Evolutionary conservation across 1,140 invertebrate genomes (phyloP), one percentile per base, ranked within the genome.

Genomic region (Portunus trituberculatus): DNA sequence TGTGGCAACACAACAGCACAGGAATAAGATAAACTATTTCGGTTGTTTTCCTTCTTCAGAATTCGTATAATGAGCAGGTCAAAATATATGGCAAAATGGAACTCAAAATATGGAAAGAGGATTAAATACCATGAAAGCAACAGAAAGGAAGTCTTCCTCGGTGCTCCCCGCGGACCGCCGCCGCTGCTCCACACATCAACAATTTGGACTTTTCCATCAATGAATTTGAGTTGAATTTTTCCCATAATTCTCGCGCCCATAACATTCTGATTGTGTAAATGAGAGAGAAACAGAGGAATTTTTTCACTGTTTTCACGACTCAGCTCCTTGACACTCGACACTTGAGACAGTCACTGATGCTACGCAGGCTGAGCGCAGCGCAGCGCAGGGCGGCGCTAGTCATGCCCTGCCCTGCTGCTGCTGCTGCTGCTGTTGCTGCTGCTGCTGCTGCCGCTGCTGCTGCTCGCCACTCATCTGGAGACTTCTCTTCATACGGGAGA

Each of bases 1-100:
- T 88, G 94, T 95, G 94, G 94, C 94, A 95, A 95, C 94, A 95
- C 91, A 95, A 95, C 82, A 95, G 91, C 94, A 92, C 84, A 95
- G 94, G 83, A 95, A 92, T 84, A 95, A 95, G 91, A 95, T 29
- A 95, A 95, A 76, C 90, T 83, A 92, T 92, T 92, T 67, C 89
- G 31, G 46, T 87, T 91, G 28, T 84, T 94, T 91, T 94, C 45
- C 28, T 95, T 88, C 83, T 89, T 87, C 48, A 88, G 45, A 46
- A 91, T 86, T 92, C 32, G 48, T 86, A 76, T 88, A 92, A 92
- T 92, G 84, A 88, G 29, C 67, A 95, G 48, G 67, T 76, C 12
- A 94, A 67, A 84, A 39, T 67, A 95, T 76, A 76, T 76, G 67
- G 67, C 67, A 76, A 76, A 76, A 76, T 76, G 67, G 25, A 76